These are phyloP conservation scores for Andrena haemorrhoa DNA, from an alignment of 2,888 invertebrate genomes.

Conservation along the genomic window DNA sequence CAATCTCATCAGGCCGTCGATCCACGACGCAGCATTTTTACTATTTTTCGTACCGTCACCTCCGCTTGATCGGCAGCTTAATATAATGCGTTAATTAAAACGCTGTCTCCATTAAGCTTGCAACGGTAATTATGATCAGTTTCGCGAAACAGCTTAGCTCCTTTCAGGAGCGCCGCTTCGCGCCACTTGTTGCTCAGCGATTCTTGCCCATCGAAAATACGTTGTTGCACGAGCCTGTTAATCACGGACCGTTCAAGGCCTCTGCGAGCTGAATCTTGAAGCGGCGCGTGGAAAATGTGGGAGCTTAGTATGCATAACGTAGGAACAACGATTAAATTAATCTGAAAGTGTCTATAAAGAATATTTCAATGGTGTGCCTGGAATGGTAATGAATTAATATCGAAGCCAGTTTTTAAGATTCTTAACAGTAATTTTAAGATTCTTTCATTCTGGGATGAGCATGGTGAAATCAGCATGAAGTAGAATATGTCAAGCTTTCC, in stretches of 20 bases:
- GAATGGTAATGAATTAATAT: too few relatives aligned
- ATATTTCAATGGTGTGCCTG: too few relatives aligned
- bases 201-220: constrained; percentile 17
- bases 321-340: not conserved
- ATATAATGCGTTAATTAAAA: constrained; percentile 60
- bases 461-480: too few relatives aligned
- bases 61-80: constrained; percentile 46
- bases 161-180: constrained; percentile 8
- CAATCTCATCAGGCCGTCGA: constrained; percentile 49
- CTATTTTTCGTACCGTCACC: constrained; percentile 40
- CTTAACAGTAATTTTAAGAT: too few relatives aligned
- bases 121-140: constrained; percentile 48
- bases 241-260: constrained; percentile 22
- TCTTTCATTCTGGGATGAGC: too few relatives aligned
- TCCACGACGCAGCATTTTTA: constrained; percentile 23
- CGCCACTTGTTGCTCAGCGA: not conserved
- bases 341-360: not conserved
- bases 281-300: constrained; percentile 5
- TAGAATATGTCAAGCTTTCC: too few relatives aligned
- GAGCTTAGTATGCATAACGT: not conserved
- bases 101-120: constrained; percentile 54
- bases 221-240: constrained; percentile 33
- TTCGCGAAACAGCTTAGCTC: constrained; percentile 11
- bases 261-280: constrained; percentile 9
- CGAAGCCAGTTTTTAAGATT: too few relatives aligned